Percentiles rank a stretch among this genome's conserved stretches.
These are phyloP conservation scores for Drosophila atripex DNA, from an alignment of 2,888 invertebrate species.

Conservation along the genomic window DNA sequence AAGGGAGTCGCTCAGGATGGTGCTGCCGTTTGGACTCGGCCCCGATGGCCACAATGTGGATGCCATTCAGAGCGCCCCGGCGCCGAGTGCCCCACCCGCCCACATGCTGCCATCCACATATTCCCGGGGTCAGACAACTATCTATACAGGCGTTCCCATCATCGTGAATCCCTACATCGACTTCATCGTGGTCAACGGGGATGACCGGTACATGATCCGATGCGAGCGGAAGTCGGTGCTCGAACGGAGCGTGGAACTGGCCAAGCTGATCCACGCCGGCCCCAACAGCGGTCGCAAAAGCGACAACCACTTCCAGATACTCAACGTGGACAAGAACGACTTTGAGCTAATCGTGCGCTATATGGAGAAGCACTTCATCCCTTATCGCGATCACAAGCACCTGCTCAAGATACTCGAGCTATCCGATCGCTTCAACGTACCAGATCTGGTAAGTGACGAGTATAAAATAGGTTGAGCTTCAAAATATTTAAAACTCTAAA, in stretches of 20 bases:
- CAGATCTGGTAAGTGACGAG: constrained; percentile 80
- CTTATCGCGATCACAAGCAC: constrained; percentile 83
- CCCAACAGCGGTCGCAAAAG: constrained; percentile 83
- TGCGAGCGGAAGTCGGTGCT: constrained; percentile 82
- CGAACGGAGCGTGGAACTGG: constrained; percentile 83
- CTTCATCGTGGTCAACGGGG: constrained; percentile 83
- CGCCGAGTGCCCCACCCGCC: constrained; percentile 82
- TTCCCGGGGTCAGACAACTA: constrained; percentile 73
- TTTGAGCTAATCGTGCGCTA: constrained; percentile 83
- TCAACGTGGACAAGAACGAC: constrained; percentile 82
- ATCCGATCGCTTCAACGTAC: constrained; percentile 83
- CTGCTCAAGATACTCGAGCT: constrained; percentile 83
- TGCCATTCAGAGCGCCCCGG: constrained; percentile 69
- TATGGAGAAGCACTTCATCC: constrained; percentile 83
- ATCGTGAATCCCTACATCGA: constrained; percentile 83
- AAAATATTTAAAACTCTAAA: neutral
- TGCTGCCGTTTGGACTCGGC: constrained; percentile 82
- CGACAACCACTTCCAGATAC: constrained; percentile 83
- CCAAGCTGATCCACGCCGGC: constrained; percentile 83
- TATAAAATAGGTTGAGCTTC: neutral
- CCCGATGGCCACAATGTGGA: constrained; percentile 81
- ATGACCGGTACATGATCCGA: constrained; percentile 83
- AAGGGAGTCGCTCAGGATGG: constrained; percentile 67
- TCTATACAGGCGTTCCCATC: constrained; percentile 79
- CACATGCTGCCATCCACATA: constrained; percentile 62